phyloP scores from a whole-genome alignment of 2,797 vertebrate species.

The Cirrhinus molitorella region DNA sequence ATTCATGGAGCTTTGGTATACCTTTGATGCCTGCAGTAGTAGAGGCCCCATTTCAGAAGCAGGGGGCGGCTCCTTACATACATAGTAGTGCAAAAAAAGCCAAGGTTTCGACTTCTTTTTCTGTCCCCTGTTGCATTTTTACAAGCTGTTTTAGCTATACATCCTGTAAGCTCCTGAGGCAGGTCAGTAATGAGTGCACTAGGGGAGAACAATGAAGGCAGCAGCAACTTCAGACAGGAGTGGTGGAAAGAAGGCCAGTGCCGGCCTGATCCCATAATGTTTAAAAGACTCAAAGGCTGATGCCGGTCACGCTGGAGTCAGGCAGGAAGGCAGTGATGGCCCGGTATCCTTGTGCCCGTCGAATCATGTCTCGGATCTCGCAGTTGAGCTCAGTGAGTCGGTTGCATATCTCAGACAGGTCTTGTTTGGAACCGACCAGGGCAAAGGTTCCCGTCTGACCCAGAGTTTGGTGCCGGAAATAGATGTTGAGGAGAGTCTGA shows the following conservation, averaged over 20 bases:
- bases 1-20: conserved; percentile 87
- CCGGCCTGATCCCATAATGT: conserved; percentile 54
- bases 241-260: conserved; percentile 60
- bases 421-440: conserved; percentile 95
- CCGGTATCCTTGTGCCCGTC: conserved; percentile 88
- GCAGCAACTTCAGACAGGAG: conserved; percentile 68
- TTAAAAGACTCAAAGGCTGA: conserved; percentile 89
- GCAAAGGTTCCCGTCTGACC: conserved; percentile 97
- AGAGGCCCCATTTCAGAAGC: conserved; percentile 84
- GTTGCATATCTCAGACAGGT: conserved; percentile 91
- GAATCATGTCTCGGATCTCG: conserved; percentile 94
- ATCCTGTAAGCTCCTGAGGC: conserved; percentile 53
- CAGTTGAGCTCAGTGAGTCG: conserved; percentile 94
- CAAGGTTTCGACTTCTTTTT: conserved; percentile 70
- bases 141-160: conserved; percentile 56
- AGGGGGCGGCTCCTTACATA: conserved; percentile 71
- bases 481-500: conserved; percentile 96
- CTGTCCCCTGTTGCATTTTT: conserved; percentile 82
- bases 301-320: conserved; percentile 90
- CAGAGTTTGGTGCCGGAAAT: conserved; percentile 95
- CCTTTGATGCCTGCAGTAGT: conserved; percentile 71
- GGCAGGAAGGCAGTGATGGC: conserved; percentile 91
- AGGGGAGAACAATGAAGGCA: conserved; percentile 65
- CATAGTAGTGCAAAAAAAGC: conserved; percentile 82
- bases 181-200: conserved; percentile 68